Conservation (phyloP, 2,888 invertebrate genomes). For the Synanthedon tipuliformis region DNA sequence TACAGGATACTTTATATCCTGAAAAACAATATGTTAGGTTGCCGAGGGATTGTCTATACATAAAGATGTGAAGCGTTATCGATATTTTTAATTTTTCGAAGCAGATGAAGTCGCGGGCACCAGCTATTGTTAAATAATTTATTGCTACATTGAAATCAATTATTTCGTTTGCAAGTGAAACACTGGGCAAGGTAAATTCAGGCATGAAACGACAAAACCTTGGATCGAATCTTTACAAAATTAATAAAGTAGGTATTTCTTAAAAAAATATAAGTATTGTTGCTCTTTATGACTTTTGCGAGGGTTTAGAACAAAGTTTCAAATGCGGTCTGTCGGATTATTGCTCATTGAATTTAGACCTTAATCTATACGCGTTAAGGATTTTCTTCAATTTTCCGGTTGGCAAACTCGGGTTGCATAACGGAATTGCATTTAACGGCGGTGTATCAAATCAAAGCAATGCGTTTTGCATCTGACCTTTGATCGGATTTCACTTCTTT, state of each 20-base stretch:
- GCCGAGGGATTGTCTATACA: no score
- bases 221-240: constrained; percentile 15
- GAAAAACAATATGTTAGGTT: no score
- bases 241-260: constrained; percentile 3
- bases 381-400: not conserved
- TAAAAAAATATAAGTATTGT: constrained; percentile 5
- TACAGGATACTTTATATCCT: no score
- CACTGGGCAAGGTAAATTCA: constrained; percentile 12
- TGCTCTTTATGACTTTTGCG: constrained; percentile 3
- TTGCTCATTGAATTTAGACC: not conserved
- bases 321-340: not conserved
- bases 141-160: no score
- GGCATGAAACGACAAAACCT: constrained; percentile 14
- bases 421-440: constrained; percentile 1
- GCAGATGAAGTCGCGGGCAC: no score
- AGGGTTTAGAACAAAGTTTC: not conserved
- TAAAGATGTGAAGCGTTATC: no score
- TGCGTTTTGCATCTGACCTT: constrained; percentile 11
- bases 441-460: not conserved
- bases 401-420: not conserved
- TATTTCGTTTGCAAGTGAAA: constrained; percentile 1
- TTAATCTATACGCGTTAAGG: not conserved
- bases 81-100: no score
- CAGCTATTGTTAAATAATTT: no score
- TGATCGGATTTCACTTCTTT: constrained; percentile 14